Conservation (phyloP, 2,888 invertebrate species). For the Poecilobothrus nobilitatus region DNA sequence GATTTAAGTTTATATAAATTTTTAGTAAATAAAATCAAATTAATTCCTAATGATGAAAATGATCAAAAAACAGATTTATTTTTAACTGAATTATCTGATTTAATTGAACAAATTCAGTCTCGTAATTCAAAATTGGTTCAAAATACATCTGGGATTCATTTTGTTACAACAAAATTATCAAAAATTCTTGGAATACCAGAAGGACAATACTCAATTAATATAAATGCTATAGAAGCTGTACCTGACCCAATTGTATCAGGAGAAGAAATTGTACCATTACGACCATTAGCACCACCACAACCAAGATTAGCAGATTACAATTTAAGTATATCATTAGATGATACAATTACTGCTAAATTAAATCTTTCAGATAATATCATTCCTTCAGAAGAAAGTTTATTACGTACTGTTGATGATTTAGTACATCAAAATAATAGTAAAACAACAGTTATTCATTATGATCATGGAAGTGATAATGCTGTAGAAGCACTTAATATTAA, state of each 20-base stretch:
- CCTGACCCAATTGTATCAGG: constrained; percentile 27
- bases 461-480: constrained; percentile 42
- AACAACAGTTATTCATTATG: constrained; percentile 33
- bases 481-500: constrained; percentile 41
- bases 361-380: constrained; percentile 39
- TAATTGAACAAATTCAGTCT: constrained; percentile 38
- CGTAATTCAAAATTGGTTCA: constrained; percentile 38
- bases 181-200: constrained; percentile 41
- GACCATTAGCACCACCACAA: constrained; percentile 23
- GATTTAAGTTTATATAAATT: constrained; percentile 35
- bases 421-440: constrained; percentile 24
- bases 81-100: constrained; percentile 37
- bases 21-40: constrained; percentile 36
- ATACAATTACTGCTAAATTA: constrained; percentile 38
- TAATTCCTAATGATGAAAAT: constrained; percentile 31
- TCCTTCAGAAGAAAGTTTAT: constrained; percentile 40
- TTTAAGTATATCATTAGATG: constrained; percentile 39
- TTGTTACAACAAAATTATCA: constrained; percentile 35
- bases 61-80: constrained; percentile 40
- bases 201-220: constrained; percentile 40
- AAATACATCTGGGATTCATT: constrained; percentile 39
- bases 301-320: constrained; percentile 35
- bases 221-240: constrained; percentile 36
- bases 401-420: constrained; percentile 39
- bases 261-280: neutral